A percentile compares a stretch with the other conserved stretches of the same genome.
These are phyloP conservation scores for Stenodera caucasica DNA, from an alignment of 2,888 invertebrate genomes.

Conservation along the genomic window DNA sequence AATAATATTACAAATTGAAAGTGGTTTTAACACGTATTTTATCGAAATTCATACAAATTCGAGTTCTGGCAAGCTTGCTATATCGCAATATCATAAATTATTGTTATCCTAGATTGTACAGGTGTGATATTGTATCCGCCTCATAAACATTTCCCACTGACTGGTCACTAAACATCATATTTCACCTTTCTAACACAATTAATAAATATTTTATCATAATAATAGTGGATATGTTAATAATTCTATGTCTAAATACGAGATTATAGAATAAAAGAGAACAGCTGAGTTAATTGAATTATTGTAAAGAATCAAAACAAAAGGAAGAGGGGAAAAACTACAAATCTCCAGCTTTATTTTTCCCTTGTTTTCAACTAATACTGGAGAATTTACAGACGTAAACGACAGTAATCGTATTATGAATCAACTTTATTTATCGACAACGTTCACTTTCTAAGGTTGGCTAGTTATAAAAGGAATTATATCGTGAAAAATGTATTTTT, in stretches of 20 bases:
- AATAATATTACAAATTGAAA: conserved; percentile 16
- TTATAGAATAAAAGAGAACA: no score
- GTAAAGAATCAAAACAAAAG: neutral
- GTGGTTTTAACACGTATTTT: conserved; percentile 23
- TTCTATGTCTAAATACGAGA: no score
- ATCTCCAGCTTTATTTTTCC: neutral
- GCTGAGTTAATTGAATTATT: neutral
- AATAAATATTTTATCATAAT: neutral
- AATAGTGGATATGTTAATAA: no score
- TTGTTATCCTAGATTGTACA: conserved; percentile 26
- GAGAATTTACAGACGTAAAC: neutral
- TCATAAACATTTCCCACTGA: conserved; percentile 29
- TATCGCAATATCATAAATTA: conserved; percentile 29
- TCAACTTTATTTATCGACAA: neutral
- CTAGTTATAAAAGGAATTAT: neutral
- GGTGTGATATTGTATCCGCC: conserved; percentile 30
- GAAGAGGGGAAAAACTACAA: no score
- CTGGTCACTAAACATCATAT: conserved; percentile 17
- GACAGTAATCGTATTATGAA: neutral
- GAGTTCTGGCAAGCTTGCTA: conserved; percentile 27
- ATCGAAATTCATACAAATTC: conserved; percentile 22
- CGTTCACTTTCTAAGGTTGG: neutral
- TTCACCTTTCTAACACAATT: conserved; percentile 13
- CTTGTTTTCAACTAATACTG: neutral
- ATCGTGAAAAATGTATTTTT: neutral